Conservation (phyloP, 2,113 vertebrate species). For the Nerophis ophidion region DNA sequence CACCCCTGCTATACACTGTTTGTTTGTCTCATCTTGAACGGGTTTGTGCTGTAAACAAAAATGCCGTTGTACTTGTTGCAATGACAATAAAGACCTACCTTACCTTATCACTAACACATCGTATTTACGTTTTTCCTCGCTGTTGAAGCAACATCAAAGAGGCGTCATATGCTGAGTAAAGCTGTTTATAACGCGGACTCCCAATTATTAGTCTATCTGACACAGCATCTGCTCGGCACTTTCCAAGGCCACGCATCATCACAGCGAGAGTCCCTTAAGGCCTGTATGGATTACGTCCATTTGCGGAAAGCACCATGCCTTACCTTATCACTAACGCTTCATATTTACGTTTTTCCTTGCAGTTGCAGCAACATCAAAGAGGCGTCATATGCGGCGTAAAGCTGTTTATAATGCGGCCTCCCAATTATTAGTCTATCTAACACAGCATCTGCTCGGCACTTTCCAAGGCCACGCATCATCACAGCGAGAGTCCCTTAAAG, state of each 20-base stretch:
- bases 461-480: conserved; percentile 32
- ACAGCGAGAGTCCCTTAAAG: conserved; percentile 36
- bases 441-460: conserved; percentile 22
- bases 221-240: conserved; percentile 22
- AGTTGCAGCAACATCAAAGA: neutral
- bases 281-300: conserved; percentile 46
- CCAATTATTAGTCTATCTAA: conserved; percentile 52
- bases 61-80: no score
- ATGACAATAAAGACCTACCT: no score
- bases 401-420: conserved; percentile 28
- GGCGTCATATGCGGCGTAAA: neutral
- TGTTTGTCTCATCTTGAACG: no score
- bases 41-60: no score
- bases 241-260: conserved; percentile 32
- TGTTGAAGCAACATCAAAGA: neutral
- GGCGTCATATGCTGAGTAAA: neutral
- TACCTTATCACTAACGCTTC: no score
- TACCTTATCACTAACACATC: no score
- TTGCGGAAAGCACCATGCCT: conserved; percentile 36
- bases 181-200: conserved; percentile 28
- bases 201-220: conserved; percentile 52
- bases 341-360: no score
- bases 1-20: no score
- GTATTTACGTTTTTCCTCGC: no score
- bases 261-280: conserved; percentile 35